These are phyloP conservation scores for Zaprionus obscuricornis DNA, from an alignment of 2,888 invertebrate species.

Conservation along the genomic window DNA sequence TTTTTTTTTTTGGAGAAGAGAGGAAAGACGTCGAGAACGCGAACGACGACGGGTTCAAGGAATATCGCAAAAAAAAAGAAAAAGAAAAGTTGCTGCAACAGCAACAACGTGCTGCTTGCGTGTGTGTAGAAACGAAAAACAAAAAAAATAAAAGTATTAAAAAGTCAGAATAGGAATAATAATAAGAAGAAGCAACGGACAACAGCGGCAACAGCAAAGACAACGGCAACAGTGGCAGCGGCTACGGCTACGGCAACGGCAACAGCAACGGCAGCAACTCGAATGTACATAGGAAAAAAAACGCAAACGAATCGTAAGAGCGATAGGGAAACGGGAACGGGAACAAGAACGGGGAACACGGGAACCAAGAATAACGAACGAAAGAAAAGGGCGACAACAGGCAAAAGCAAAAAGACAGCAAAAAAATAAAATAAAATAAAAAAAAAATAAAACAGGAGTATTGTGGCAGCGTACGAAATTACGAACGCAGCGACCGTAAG, in stretches of 20 bases:
- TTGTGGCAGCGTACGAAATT: slow-evolving; percentile 10
- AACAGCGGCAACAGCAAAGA: neutral
- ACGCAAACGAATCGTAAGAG: slow-evolving; percentile 37
- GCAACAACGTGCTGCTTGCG: slow-evolving; percentile 64
- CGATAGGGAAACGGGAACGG: slow-evolving; percentile 29
- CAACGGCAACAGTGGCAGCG: neutral
- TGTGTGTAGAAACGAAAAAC: slow-evolving; percentile 19
- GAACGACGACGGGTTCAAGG: slow-evolving; percentile 46
- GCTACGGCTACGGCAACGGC: too few relatives aligned
- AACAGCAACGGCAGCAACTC: slow-evolving; percentile 22
- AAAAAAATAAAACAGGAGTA: slow-evolving; percentile 31
- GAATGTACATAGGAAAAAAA: slow-evolving; percentile 16
- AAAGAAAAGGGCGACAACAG: slow-evolving; percentile 41
- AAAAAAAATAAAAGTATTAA: slow-evolving; percentile 40
- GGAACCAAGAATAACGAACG: slow-evolving; percentile 43
- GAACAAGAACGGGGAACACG: slow-evolving; percentile 11
- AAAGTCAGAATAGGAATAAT: slow-evolving; percentile 26
- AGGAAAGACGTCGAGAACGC: slow-evolving; percentile 4
- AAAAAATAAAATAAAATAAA: too few relatives aligned
- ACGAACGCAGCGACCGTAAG: slow-evolving; percentile 25
- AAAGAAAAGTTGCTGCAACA: slow-evolving; percentile 45
- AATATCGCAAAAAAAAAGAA: slow-evolving; percentile 53
- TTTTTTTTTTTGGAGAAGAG: neutral
- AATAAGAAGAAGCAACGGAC: slow-evolving; percentile 20
- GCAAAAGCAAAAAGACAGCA: slow-evolving; percentile 5